Base-by-base conservation (phyloP, 2,888 invertebrate species). In the Eubasilissa splendida region DNA sequence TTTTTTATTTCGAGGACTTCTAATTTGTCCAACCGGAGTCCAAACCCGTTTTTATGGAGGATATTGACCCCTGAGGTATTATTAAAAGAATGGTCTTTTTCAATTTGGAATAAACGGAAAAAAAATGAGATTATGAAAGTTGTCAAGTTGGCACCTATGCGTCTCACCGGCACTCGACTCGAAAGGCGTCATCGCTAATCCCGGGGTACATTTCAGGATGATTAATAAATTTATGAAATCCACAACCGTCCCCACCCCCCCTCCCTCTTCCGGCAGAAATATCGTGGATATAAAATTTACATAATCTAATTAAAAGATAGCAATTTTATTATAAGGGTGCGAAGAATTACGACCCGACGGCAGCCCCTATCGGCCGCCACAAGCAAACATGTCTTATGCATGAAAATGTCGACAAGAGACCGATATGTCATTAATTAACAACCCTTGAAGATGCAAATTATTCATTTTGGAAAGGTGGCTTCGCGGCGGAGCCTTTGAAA, bases 231-330 rank as follows among this genome's bases (percentile, higher is more conserved):
- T 82, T 82, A 80, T 82, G 80, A 80, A 82, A 73, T 79, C 60
- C 42, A 50, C 53, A 52, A 66, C 76, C 74, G 54, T 56, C 74
- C 74, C 81, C 75, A 4, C 76, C 82, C 80, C 60, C 78, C 50
- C 76, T 42, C 42, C 4, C 42, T 22, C 42, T 66, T n/a, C 75
- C 42, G 42, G 42, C 78, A 63, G 63, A 60, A 77, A 81, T 81
- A 83, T 83, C 81, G 79, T 77, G 83, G 79, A 81, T 83, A 83
- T 83, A 83, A 83, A 83, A 83, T 83, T 83, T 83, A 80, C 83
- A 83, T 83, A 83, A 83, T 83, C 81, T 83, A 83, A 83, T 83
- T 83, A 83, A 83, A 83, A 83, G 83, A 83, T 83, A 83, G 81
- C 83, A 81, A 81, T 83, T 83, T 83, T 81, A 83, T 81, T 83